Base-by-base conservation (phyloP, 2,888 invertebrate species). In the Neoaliturus tenellus region DNA sequence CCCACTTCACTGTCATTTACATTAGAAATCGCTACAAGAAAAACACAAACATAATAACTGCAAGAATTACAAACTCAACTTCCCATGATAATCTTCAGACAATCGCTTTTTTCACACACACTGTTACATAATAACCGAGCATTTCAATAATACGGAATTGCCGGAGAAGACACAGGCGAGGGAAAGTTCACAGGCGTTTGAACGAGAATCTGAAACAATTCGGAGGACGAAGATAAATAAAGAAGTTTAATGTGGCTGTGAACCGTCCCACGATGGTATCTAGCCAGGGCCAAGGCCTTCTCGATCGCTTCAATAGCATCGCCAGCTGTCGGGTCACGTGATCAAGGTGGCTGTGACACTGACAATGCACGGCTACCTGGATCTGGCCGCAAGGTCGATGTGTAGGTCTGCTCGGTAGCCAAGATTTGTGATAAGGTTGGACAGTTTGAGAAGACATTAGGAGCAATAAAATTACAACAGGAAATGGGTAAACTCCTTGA, bases 181-280 rank as follows among this genome's bases (percentile, higher is more conserved):
- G 75, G 78, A 78, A 78, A 78, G 33, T 55, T 78, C 78, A 51
- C 78, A 48, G 41, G 78, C 51, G 44, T 25, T 75, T 75, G 23
- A 75, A 14, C 41, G 33, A 78, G 51, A 78, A 33, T 78, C 78
- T 35, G 20, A 78, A 78, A 78, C 78, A 55, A 78, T 78, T 78
- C 78, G 78, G 78, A 48, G 48, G 31, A n/a, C 75, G 35, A 78
- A 78, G 78, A 78, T 55, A 78, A 78, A 78, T 78, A 78, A 75
- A 78, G 78, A 78, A 78, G 75, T 75, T 35, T 75, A 51, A 78
- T 78, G 35, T 35, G 75, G 78, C 25, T 78, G 78, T 55, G 78
- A 78, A 78, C 55, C 78, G 78, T 78, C 78, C 33, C 78, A 78
- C 78, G 78, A 55, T 78, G 55, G 3, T 78, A 78, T 78, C 78